phyloP scores from a whole-genome alignment of 2,888 invertebrate species.

The Melangyna quadrimaculata region DNA sequence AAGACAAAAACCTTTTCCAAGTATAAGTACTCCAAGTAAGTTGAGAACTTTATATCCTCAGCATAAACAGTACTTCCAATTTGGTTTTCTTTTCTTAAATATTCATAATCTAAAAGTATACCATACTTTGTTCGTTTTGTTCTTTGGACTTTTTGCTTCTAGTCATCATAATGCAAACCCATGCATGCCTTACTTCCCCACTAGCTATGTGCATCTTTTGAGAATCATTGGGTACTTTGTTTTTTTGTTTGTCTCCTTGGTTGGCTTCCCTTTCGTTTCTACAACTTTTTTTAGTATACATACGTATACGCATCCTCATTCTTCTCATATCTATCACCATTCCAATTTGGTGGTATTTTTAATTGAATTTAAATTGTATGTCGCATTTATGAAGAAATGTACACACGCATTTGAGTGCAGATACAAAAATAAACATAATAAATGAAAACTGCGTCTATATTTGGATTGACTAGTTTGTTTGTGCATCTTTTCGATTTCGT shows the following conservation, averaged over 20 bases:
- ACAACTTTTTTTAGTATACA: not conserved
- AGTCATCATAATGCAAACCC: constrained; percentile 29
- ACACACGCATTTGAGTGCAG: constrained; percentile 6
- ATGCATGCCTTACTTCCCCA: constrained; percentile 6
- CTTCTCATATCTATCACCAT: not conserved
- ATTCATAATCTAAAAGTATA: not conserved
- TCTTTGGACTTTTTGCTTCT: not conserved
- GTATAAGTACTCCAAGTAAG: too few species aligned
- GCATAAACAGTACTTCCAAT: not conserved
- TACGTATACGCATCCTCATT: not conserved
- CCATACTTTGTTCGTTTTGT: not conserved
- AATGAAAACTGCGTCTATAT: constrained; percentile 23
- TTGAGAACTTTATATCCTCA: not conserved
- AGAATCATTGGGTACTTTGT: not conserved
- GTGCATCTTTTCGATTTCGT: constrained; percentile 57
- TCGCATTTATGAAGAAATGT: not conserved
- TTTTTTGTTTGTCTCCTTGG: not conserved
- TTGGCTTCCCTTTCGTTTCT: constrained; percentile 14
- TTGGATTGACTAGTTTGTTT: constrained; percentile 40
- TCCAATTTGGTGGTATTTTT: constrained; percentile 23
- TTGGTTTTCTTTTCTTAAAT: not conserved
- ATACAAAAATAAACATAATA: not conserved
- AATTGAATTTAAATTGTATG: constrained; percentile 53
- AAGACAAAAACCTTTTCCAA: too few species aligned
- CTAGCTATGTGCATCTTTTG: constrained; percentile 17